These are phyloP conservation scores for Myiothlypis chrysogaster DNA, from an alignment of 2,797 vertebrate genomes.

Conservation along the genomic window DNA sequence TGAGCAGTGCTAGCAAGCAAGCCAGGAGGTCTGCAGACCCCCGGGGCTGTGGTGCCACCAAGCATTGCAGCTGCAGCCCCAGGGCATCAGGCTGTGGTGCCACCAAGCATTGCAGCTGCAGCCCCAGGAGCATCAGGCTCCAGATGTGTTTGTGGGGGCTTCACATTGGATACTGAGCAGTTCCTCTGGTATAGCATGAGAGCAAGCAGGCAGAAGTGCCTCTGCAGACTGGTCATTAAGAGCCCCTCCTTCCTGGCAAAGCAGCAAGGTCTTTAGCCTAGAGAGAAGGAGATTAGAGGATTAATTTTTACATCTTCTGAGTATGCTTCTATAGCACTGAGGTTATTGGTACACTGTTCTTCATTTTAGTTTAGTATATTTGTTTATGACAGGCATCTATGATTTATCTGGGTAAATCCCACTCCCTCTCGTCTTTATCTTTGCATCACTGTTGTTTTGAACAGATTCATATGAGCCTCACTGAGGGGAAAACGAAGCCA, in stretches of 20 bases:
- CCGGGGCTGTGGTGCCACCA: rapidly evolving
- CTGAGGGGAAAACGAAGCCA: not conserved
- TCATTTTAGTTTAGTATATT: not conserved
- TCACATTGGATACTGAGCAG: rapidly evolving
- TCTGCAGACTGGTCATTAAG: not conserved
- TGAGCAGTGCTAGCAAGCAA: rapidly evolving
- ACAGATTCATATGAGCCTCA: not conserved
- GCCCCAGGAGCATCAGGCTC: not conserved
- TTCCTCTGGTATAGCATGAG: rapidly evolving
- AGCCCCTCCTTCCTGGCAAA: not conserved
- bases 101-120: too few relatives aligned
- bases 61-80: not conserved
- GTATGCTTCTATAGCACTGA: not conserved
- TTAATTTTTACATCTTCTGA: not conserved
- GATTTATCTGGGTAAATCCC: not conserved
- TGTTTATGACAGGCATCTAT: not conserved
- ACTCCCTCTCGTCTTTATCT: not conserved
- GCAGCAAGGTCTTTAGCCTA: not conserved
- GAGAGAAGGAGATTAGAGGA: not conserved
- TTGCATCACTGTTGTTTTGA: not conserved
- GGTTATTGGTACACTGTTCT: not conserved
- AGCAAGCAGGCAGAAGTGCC: not conserved
- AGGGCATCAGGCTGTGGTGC: not conserved
- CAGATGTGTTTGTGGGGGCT: not conserved
- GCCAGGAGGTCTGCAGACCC: not conserved